phyloP scores from a whole-genome alignment of 2,797 vertebrate genomes.

The Craterocephalus amniculus region DNA sequence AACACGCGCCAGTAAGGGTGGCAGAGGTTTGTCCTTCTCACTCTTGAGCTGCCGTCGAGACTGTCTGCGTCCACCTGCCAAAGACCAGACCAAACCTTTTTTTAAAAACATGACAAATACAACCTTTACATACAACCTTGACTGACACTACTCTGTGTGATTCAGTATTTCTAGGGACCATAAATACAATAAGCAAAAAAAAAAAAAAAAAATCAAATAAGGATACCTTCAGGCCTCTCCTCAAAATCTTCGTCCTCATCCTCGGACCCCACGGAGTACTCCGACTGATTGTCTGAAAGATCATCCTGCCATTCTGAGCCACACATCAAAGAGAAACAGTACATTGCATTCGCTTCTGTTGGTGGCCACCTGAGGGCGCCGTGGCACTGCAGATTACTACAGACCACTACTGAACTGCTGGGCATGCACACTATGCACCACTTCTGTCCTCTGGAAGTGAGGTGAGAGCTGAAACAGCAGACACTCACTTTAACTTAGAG shows the following conservation, averaged over 20 bases:
- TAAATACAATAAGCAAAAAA: neutral
- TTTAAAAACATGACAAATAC: neutral
- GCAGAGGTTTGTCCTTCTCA: conserved; percentile 95
- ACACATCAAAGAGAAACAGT: conserved; percentile 82
- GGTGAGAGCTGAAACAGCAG: conserved; percentile 46
- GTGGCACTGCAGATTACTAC: conserved; percentile 76
- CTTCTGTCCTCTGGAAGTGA: conserved; percentile 37
- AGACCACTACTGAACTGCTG: conserved; percentile 66
- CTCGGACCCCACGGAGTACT: conserved; percentile 98
- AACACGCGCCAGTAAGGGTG: conserved; percentile 93
- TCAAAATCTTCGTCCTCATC: conserved; percentile 99
- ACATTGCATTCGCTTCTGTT: conserved; percentile 78
- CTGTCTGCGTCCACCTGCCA: conserved; percentile 91
- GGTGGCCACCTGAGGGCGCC: conserved; percentile 77
- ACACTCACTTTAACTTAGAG: conserved; percentile 58
- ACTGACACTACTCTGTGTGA: neutral
- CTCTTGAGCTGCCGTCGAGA: conserved; percentile 94
- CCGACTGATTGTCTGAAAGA: conserved; percentile 98
- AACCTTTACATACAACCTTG: neutral
- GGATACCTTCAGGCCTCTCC: conserved; percentile 92
- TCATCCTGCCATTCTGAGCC: conserved; percentile 97
- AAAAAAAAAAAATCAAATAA: neutral
- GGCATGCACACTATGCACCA: conserved; percentile 45
- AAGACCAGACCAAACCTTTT: neutral
- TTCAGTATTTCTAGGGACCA: neutral